These are phyloP conservation scores for Paragorgia papillata DNA, from an alignment of 92 coral and sea anemone species.

Conservation along the genomic window DNA sequence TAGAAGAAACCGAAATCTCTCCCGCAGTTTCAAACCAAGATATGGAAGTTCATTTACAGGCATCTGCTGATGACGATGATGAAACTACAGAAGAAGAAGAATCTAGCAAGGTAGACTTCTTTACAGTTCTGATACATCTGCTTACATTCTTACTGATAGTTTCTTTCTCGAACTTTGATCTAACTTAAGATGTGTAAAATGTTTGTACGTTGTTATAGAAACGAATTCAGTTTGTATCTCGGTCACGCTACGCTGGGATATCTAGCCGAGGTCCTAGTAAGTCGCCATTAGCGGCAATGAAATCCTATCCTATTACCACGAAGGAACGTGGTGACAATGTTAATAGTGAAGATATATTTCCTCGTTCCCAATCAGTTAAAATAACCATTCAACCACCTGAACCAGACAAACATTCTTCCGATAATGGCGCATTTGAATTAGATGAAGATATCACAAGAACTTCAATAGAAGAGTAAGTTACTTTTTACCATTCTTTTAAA, in stretches of 20 bases:
- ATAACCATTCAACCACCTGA: too few relatives aligned
- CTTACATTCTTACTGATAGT: too few relatives aligned
- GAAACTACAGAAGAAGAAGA: background rate
- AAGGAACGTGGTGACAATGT: background rate
- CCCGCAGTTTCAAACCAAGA: background rate
- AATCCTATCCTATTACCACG: background rate
- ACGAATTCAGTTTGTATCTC: conserved; percentile 28
- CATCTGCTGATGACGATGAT: background rate
- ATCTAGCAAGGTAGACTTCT: conserved; percentile 12
- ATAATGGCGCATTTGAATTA: conserved; percentile 3
- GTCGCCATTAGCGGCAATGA: background rate
- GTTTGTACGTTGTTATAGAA: background rate
- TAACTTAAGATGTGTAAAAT: too few relatives aligned
- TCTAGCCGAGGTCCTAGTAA: conserved; percentile 12
- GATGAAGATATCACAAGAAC: background rate
- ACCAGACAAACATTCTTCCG: background rate
- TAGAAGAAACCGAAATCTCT: conserved; percentile 17
- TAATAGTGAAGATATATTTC: background rate
- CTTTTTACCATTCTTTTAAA: too few relatives aligned
- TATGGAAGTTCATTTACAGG: background rate
- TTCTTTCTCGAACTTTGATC: too few relatives aligned
- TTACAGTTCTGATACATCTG: too few relatives aligned
- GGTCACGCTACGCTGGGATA: conserved; percentile 39
- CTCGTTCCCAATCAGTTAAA: background rate
- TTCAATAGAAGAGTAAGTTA: too few relatives aligned